Evolutionary conservation across 2,888 invertebrate species (phyloP), one percentile per base, ranked within the genome.

Genomic region (Drosophila leonis): DNA sequence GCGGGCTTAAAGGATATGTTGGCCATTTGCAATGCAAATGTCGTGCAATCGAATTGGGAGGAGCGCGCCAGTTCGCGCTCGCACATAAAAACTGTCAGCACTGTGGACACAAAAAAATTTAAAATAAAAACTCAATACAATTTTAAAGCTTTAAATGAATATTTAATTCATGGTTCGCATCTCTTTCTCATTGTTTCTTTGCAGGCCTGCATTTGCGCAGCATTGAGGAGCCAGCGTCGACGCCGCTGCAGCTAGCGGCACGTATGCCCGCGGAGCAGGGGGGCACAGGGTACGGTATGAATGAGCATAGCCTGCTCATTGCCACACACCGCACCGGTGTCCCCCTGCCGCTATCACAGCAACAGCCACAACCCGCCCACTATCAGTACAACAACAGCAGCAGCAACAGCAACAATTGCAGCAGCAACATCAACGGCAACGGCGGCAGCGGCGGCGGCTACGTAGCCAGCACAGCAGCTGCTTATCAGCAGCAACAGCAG

Each of bases 171-270:
- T 8, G 57, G 61, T 15, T n/a, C 55, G 37, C 54, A 4, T 27
- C 76, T 18, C 37, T n/a, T 6, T n/a, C 2, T n/a, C 7, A n/a
- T 7, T 51, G 10, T 18, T 8, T 54, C n/a, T 18, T 94, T 94
- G 9, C 94, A 97, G 97, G 97, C 94, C 95, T 97, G 94, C 97
- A 96, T 94, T 94, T 97, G 95, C 96, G 97, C 94, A 96, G 96
- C 94, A 96, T 96, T 94, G 96, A 96, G 94, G 96, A 96, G 94
- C 96, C 96, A 94, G 95, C 96, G 93, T 95, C 95, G 74, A 91
- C 91, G 82, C 88, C 90, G 72, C 76, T 85, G 67, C 88, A 84
- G 79, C 68, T 83, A 66, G 78, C 72, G 94, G 93, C 92, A 20
- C 91, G 92, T 92, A 95, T 95, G 91, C 82, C 88, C 94, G 94